Evolutionary conservation across 2,113 vertebrate species (phyloP).

Genomic region (Pimephales promelas): DNA sequence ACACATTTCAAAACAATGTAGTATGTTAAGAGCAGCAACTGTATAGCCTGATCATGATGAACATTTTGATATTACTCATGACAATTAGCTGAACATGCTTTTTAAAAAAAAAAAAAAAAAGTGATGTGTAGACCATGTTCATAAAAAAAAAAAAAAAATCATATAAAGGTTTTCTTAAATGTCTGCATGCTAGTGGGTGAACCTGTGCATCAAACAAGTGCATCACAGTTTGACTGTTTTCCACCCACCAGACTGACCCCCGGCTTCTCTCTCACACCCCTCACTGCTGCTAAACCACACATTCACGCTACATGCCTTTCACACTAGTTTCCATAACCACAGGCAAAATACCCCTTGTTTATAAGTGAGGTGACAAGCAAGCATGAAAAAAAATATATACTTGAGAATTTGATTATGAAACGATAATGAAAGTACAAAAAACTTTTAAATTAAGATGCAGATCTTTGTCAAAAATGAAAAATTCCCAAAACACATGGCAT

Average conservation of each 20-base stretch:
- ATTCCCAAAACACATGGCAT: neutral
- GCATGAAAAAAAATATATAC: neutral
- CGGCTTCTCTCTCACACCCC: neutral
- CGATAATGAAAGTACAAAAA: neutral
- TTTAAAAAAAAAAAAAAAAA: neutral
- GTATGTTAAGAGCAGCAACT: neutral
- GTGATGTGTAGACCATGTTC: neutral
- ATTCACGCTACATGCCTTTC: neutral
- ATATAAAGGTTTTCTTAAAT: neutral
- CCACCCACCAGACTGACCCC: constrained; percentile 11
- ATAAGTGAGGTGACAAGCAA: neutral
- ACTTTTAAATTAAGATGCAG: neutral
- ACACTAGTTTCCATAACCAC: constrained; percentile 42
- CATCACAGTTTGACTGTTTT: neutral
- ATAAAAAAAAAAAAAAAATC: neutral
- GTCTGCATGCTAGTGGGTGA: neutral
- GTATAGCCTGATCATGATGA: neutral
- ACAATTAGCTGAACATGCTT: neutral
- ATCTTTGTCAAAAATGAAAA: neutral
- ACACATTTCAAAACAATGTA: neutral
- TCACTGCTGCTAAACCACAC: constrained; percentile 40
- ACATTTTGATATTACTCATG: neutral
- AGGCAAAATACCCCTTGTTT: constrained; percentile 6
- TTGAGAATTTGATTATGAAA: neutral
- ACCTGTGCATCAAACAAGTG: neutral